phyloP scores from a whole-genome alignment of 2,797 vertebrate species.

The Acrossocheilus wenchowensis region DNA sequence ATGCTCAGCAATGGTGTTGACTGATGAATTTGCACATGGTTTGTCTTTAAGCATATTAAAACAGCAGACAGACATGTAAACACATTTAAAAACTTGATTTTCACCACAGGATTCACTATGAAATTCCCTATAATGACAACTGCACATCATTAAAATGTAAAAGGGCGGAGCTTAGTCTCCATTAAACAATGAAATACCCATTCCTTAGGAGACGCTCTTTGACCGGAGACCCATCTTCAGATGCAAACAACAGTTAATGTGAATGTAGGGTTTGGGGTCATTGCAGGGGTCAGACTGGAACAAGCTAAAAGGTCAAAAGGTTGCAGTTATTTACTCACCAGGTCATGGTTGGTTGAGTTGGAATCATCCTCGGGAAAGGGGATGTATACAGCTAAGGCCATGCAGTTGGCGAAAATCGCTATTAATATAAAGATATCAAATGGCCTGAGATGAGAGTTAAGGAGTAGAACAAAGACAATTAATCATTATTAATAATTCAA shows the following conservation, averaged over 20 bases:
- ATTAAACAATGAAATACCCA: not conserved
- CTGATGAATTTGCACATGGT: not conserved
- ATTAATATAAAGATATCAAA: conserved; percentile 99
- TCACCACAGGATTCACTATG: not conserved
- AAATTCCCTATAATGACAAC: not conserved
- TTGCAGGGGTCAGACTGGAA: conserved; percentile 8
- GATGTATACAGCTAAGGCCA: conserved; percentile 99
- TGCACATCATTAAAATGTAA: not conserved
- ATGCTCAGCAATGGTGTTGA: not conserved
- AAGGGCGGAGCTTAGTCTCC: not conserved
- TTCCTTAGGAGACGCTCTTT: not conserved
- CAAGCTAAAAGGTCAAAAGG: conserved; percentile 8
- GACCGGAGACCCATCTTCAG: conserved; percentile 48
- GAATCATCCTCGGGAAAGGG: conserved; percentile 99
- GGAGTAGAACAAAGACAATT: conserved; percentile 8
- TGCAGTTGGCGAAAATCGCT: conserved; percentile 99
- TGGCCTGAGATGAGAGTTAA: conserved; percentile 84
- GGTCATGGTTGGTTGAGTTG: conserved; percentile 98
- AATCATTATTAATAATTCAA: not conserved
- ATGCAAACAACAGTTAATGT: not conserved
- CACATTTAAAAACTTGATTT: not conserved
- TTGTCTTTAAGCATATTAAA: not conserved
- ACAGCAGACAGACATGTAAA: not conserved
- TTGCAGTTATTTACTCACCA: conserved; percentile 84
- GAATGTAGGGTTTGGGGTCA: not conserved